These are phyloP conservation scores for Oegoconia quadripuncta DNA, from an alignment of 2,888 invertebrate species.

Conservation along the genomic window DNA sequence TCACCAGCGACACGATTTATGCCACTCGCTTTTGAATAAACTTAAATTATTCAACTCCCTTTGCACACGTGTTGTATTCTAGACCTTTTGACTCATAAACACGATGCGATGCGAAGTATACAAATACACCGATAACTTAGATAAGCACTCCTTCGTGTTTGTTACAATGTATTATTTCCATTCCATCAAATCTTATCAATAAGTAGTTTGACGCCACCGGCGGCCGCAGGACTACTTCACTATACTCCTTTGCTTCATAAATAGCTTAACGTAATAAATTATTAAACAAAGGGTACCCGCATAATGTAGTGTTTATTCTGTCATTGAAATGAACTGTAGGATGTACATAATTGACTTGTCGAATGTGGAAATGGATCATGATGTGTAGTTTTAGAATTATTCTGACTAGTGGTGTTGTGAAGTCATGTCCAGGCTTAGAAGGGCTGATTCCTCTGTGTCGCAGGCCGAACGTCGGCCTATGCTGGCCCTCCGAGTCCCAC, in stretches of 20 bases:
- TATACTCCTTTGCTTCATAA: not conserved
- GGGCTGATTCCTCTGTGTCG: constrained; percentile 43
- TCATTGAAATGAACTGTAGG: not conserved
- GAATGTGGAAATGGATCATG: constrained; percentile 54
- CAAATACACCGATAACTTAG: constrained; percentile 66
- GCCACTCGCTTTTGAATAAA: not conserved
- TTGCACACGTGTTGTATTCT: not conserved
- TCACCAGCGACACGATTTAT: no score
- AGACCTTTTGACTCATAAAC: not conserved
- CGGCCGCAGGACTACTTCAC: constrained; percentile 15
- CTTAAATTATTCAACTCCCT: not conserved
- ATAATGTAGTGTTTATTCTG: not conserved
- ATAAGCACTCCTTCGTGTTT: constrained; percentile 49
- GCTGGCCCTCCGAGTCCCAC: constrained; percentile 60
- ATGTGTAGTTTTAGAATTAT: constrained; percentile 40
- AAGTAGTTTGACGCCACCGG: constrained; percentile 34
- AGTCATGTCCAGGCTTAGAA: constrained; percentile 42
- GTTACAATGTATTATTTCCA: constrained; percentile 32
- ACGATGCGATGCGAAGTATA: constrained; percentile 26
- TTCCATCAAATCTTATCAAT: constrained; percentile 64
- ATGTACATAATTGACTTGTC: constrained; percentile 7
- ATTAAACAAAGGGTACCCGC: not conserved
- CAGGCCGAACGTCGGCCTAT: constrained; percentile 59
- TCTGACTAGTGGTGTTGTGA: constrained; percentile 41
- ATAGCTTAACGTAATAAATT: no score